phyloP scores from a whole-genome alignment of 2,888 invertebrate genomes.

The Cataglyphis altisquamis region DNA sequence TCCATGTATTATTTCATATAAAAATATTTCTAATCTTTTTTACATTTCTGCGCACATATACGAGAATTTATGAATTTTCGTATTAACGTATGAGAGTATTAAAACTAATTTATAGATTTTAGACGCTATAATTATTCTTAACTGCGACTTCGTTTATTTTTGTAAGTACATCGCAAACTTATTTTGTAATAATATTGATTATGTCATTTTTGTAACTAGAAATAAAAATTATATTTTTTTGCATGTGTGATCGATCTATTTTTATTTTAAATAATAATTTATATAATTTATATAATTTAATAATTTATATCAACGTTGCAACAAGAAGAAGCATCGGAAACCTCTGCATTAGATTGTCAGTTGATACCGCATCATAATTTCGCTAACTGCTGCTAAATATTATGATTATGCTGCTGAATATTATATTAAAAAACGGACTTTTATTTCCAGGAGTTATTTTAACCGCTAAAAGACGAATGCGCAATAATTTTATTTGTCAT shows the following conservation, averaged over 20 bases:
- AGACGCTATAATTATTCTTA: neutral
- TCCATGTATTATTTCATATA: neutral
- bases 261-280: conserved; percentile 10
- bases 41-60: neutral
- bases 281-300: neutral
- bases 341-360: neutral
- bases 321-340: neutral
- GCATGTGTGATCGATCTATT: neutral
- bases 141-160: neutral
- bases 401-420: conserved; percentile 24
- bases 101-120: neutral
- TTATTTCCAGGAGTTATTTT: neutral
- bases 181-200: neutral
- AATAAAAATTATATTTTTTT: conserved; percentile 26
- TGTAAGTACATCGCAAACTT: neutral
- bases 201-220: neutral
- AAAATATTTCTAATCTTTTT: neutral
- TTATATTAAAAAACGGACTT: neutral
- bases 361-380: conserved; percentile 1
- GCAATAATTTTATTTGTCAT: conserved; percentile 17
- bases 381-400: neutral
- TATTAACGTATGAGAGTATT: neutral
- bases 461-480: neutral
- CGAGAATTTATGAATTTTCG: neutral
- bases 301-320: neutral